Evolutionary conservation across 2,797 vertebrate species (phyloP), one percentile per base, ranked within the genome.

Genomic region (Pangasius macronema): DNA sequence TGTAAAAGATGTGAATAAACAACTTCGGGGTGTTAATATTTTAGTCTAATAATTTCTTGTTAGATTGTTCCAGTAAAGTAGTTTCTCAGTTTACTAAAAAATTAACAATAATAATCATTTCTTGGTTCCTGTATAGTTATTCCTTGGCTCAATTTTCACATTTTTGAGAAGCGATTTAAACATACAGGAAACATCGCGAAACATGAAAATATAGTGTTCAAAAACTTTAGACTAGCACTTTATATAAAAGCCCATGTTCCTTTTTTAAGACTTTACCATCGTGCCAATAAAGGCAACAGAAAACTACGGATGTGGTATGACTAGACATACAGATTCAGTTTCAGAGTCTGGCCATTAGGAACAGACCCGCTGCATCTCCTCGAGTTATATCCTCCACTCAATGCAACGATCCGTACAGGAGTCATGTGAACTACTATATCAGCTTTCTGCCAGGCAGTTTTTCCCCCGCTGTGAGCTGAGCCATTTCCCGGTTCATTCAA

Each of bases 401-500:
- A 82, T 90, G 87, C 90, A 88, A 87, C 80, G 89, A 90, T 91
- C 89, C 84, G 84, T 89, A 87, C 76, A 77, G 82, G 57, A 79
- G 93, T 94, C 92, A 95, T 91, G 91, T 75, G 92, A 95, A 94
- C 93, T 65, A 90, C 92, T 83, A 91, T 88, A 95, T 96, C 93
- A 73, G 92, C 92, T 95, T 95, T 94, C 95, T 93, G 92, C 93
- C 86, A 92, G 91, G 92, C 86, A 92, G 91, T 90, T 94, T 94
- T 89, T 93, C 7, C 53, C 24, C 3, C 39, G 91, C 91, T 93
- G 92, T 84, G 92, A 92, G 92, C 87, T 80, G 61, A 85, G 85
- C 92, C 91, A 90, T 92, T 95, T 95, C 94, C 95, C 93, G 95
- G 89, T 94, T 92, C 92, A 94, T 92, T 91, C 91, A 92, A 93